Conservation (phyloP, 2,797 vertebrate genomes). For the Aratinga solstitialis region DNA sequence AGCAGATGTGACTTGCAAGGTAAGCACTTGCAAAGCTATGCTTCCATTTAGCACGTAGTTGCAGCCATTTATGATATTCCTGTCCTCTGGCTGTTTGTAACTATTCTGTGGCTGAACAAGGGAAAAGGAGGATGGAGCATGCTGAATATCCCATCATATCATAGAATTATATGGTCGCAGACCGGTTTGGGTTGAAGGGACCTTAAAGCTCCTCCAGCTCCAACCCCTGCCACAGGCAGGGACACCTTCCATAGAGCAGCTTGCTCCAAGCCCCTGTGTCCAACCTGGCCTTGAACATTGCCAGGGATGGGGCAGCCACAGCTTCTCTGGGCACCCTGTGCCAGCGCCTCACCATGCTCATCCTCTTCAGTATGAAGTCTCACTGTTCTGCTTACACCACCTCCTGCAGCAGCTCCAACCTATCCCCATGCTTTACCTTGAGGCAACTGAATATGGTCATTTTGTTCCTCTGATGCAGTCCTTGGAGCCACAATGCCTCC, state of each 20-base stretch:
- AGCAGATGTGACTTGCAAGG: slow-evolving; percentile 35
- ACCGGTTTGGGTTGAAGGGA: background rate
- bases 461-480: background rate
- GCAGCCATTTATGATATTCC: background rate
- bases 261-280: background rate
- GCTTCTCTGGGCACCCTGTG: no score
- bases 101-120: background rate
- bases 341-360: background rate
- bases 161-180: background rate
- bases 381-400: background rate
- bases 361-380: background rate
- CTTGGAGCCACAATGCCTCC: background rate
- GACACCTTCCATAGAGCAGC: background rate
- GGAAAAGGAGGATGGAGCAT: background rate
- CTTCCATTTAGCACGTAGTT: background rate
- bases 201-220: background rate
- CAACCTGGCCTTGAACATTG: background rate
- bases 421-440: no score
- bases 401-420: background rate
- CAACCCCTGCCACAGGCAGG: background rate
- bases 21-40: background rate
- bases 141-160: background rate
- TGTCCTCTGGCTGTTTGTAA: background rate
- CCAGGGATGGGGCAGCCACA: background rate
- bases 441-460: background rate